Base-by-base conservation (phyloP, 1,140 invertebrate genomes). In the Pristionchus pacificus region DNA sequence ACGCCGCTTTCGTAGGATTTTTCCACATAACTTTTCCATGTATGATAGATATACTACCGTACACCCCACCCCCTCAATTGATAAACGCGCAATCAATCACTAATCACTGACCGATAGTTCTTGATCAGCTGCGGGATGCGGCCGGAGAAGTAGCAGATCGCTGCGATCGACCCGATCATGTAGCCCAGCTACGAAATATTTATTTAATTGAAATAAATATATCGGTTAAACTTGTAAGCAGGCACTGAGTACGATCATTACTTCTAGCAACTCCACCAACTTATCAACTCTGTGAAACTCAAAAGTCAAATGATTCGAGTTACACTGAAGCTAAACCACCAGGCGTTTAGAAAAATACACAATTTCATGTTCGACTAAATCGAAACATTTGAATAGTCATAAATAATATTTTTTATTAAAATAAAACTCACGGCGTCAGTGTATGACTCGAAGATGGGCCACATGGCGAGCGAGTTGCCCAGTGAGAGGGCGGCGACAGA, bases 91-190 rank as follows among this genome's bases (percentile, higher is more conserved):
- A 19, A 49, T 49, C 38, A 49, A 19, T 10, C 19, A 49, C 6
- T 49, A n/a, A n/a, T 49, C 19, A 19, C 38, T 6, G 19, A 49
- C 38, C 81, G 78, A 60, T 84, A 83, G 63, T 83, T 83, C 31
- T 84, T 81, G 25, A 78, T 68, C 33, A 83, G 70, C 63, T 83
- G 81, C 0, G 81, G 81, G 32, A 83, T 80, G 31, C 81, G 72
- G n/a, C 81, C 81, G 65, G 77, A 74, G 58, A 83, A 83, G 69
- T 83, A 83, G 60, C 80, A 83, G 32, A 84, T 19, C 2, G 81
- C 83, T 28, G 82, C 80, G 13, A 83, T 25, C 10, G 77, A 76
- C 28, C 81, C 81, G 61, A 83, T 84, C 19, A 78, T n/a, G 62
- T 84, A 83, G n/a, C 81, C 81, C 24, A 78, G 70, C 78, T 81